Evolutionary conservation across 1,140 invertebrate genomes (phyloP).

Genomic region (Zaprionus ghesquierei): DNA sequence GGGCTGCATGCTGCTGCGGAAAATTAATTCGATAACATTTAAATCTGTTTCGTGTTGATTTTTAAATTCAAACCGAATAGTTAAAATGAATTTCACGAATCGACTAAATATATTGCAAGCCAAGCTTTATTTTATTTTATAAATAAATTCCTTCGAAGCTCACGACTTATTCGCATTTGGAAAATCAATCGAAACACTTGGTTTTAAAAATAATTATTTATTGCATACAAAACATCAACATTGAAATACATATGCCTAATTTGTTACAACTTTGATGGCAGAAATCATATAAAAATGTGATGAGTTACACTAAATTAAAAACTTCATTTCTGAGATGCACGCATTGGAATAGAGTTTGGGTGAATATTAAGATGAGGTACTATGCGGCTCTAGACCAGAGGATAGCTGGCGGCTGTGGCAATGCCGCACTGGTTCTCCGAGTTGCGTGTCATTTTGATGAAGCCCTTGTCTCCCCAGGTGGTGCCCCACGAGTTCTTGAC

Average conservation of each 20-base stretch:
- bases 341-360: slow-evolving; percentile 42
- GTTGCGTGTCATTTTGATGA: slow-evolving; percentile 95
- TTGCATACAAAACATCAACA: slow-evolving; percentile 44
- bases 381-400: slow-evolving; percentile 87
- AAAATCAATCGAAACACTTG: background rate
- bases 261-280: slow-evolving; percentile 31
- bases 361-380: slow-evolving; percentile 34
- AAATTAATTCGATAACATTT: background rate
- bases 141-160: no score
- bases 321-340: slow-evolving; percentile 66
- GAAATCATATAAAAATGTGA: slow-evolving; percentile 31
- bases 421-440: slow-evolving; percentile 95
- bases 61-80: background rate
- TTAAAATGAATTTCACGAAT: no score
- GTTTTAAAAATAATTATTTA: slow-evolving; percentile 31
- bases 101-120: no score
- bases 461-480: slow-evolving; percentile 93
- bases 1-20: background rate
- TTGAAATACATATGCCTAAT: slow-evolving; percentile 38
- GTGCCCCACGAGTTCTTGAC: slow-evolving; percentile 91
- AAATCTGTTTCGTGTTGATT: background rate
- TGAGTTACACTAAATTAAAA: slow-evolving; percentile 39
- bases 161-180: no score
- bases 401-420: slow-evolving; percentile 91
- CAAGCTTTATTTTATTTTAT: no score